Base-by-base conservation (phyloP, 2,113 vertebrate species). In the Okapia johnstoni region DNA sequence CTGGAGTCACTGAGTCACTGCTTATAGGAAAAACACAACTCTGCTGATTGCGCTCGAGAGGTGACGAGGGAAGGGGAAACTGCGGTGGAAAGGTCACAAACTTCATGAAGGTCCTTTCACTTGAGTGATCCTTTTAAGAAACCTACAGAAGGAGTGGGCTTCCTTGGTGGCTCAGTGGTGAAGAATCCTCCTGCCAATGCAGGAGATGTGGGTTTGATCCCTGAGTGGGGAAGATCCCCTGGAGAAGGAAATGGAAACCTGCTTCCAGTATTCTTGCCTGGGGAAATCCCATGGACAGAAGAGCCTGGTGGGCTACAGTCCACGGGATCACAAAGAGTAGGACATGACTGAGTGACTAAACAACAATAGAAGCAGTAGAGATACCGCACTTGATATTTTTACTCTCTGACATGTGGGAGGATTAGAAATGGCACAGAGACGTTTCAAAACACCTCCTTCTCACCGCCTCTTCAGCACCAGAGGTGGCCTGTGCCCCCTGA, bases 281-380 rank as follows among this genome's bases (percentile, higher is more conserved):
- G 70, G 36, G 70, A 76, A 43, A 76, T 76, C 12, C 40, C 36
- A 7, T 43, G 70, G 70, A 43, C 70, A 76, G 70, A 76, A 36
- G 36, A 76, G 70, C 36, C 70, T 43, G 40, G 40, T 25, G 40
- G 70, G 70, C 70, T 43, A 40, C 12, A 76, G 70, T 1, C 23
- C 36, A 7, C 14, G 36, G 12, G 70, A 14, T 14, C 7, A 12
- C 36, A 26, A 43, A 76, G 23, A 76, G 70, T 4, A 43, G 70
- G 70, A 26, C 40, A 43, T 0, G 2, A 43, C 21, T 76, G 6
- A 76, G 40, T 0, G 2, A 43, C 21, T 43, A 43, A 26, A 76
- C 12, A 73, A 13, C 36, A 76, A 2, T 0, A 61, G 50, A 63
- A 63, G 55, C 43, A 80, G 3, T 10, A 63, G 25, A 28, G 63